These are phyloP conservation scores for Drosophila insularis DNA, from an alignment of 1,140 invertebrate species.

Conservation along the genomic window DNA sequence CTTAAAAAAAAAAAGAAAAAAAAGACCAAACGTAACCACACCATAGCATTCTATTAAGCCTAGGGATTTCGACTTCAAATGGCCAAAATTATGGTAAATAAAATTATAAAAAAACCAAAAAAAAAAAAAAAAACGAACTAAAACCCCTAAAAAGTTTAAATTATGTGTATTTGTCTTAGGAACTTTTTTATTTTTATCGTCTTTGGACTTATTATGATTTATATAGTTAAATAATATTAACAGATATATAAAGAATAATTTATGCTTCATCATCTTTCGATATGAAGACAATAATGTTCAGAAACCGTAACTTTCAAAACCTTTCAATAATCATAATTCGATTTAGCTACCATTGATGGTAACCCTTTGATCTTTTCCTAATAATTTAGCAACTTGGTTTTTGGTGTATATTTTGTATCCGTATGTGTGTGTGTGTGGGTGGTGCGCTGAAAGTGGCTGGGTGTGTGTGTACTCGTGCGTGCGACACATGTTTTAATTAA, in stretches of 20 bases:
- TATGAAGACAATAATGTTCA: no score
- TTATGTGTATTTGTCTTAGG: background rate
- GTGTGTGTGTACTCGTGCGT: conserved; percentile 48
- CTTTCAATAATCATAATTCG: no score
- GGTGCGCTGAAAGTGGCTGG: no score
- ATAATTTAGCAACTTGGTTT: no score
- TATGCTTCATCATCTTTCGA: no score
- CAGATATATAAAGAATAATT: no score
- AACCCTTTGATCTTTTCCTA: background rate
- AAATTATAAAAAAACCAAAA: background rate
- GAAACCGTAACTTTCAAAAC: no score
- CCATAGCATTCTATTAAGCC: conserved; percentile 1
- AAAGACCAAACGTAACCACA: background rate
- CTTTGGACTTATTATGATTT: no score
- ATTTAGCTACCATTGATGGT: background rate
- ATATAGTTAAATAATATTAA: no score
- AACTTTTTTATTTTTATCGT: no score
- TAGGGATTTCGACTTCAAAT: conserved; percentile 4
- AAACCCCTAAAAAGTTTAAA: background rate
- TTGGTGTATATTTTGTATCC: background rate
- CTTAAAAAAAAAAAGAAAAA: background rate
- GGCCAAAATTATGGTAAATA: background rate
- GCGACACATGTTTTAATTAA: conserved; percentile 78
- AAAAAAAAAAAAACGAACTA: background rate
- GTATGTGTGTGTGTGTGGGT: background rate